A percentile compares a stretch with the other conserved stretches of the same genome.
phyloP scores from a whole-genome alignment of 2,888 invertebrate species.

The Escarpia spicata region DNA sequence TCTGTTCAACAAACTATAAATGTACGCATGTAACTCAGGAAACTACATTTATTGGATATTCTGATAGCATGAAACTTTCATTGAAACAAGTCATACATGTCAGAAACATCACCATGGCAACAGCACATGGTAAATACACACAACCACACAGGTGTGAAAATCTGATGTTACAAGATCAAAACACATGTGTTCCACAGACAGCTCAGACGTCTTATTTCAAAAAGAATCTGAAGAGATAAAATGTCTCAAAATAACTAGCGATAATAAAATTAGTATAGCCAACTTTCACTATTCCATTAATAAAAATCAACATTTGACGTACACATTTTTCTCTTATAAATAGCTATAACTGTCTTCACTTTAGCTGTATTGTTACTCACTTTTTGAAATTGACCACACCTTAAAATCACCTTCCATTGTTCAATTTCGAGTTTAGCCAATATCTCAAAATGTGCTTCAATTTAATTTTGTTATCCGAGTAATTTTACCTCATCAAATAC shows the following conservation, averaged over 20 bases:
- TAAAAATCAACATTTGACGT: background rate
- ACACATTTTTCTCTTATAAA: background rate
- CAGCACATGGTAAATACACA: background rate
- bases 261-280: background rate
- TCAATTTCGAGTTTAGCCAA: background rate
- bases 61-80: background rate
- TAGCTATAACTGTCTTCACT: too few species aligned
- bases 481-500: constrained; percentile 1
- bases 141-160: background rate
- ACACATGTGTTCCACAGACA: background rate
- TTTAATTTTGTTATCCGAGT: background rate
- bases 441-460: background rate
- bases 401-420: background rate
- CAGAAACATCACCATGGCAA: background rate
- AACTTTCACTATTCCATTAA: background rate
- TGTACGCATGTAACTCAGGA: background rate
- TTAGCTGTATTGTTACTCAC: too few species aligned
- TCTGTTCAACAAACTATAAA: background rate
- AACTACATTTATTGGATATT: background rate
- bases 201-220: background rate
- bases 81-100: background rate
- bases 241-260: background rate
- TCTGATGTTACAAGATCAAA: background rate
- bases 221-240: background rate
- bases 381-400: background rate